These are phyloP conservation scores for Agrilus cyanescens DNA, from an alignment of 2,888 invertebrate genomes.

Conservation along the genomic window DNA sequence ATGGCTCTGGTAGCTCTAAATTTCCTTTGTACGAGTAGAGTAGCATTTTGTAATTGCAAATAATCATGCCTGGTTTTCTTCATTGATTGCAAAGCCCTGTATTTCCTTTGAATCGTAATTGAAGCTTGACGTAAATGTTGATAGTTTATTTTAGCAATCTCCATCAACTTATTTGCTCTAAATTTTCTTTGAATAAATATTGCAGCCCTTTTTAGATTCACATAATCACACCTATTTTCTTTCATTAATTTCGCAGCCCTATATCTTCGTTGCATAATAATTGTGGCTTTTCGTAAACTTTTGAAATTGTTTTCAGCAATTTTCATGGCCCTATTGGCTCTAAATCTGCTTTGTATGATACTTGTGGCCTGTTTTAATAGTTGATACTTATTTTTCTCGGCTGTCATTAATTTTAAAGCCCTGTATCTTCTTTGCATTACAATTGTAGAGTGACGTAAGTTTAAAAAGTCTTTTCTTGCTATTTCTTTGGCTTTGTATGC, in stretches of 20 bases:
- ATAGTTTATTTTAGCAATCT: conserved; percentile 9
- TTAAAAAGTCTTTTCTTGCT: conserved; percentile 11
- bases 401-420: conserved; percentile 15
- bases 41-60: conserved; percentile 26
- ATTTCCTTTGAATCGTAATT: conserved; percentile 30
- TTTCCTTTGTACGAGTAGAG: conserved; percentile 31
- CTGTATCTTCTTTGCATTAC: conserved; percentile 33
- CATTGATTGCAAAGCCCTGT: conserved; percentile 21
- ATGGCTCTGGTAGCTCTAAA: conserved; percentile 33
- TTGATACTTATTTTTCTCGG: conserved; percentile 10
- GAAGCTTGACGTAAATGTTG: conserved; percentile 2
- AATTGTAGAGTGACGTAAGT: conserved; percentile 17
- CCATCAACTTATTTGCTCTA: conserved; percentile 22
- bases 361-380: conserved; percentile 17
- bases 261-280: conserved; percentile 34
- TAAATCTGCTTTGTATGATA: conserved; percentile 20
- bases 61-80: conserved; percentile 21
- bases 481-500: conserved; percentile 33
- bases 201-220: conserved; percentile 26
- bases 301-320: conserved; percentile 22
- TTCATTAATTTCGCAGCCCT: conserved; percentile 31
- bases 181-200: conserved; percentile 36
- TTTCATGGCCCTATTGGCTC: conserved; percentile 14
- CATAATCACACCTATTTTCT: conserved; percentile 26
- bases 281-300: conserved; percentile 26